phyloP scores from a whole-genome alignment of 2,888 invertebrate species.

The Chrysolina oricalcia region DNA sequence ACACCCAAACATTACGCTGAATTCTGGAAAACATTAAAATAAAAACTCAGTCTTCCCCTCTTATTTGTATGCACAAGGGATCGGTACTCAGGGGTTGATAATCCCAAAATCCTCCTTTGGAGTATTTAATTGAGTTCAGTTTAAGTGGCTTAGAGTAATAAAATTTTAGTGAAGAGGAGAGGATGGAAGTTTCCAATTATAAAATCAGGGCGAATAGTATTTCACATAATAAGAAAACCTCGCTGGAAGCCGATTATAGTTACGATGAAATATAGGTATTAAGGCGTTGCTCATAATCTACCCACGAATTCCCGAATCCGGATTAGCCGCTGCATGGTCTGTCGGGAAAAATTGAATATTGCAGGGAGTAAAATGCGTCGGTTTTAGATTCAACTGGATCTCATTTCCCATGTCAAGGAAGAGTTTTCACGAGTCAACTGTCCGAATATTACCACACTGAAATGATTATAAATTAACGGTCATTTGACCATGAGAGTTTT shows the following conservation, averaged over 20 bases:
- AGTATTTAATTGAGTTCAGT: constrained; percentile 16
- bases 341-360: background rate
- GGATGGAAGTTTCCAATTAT: constrained; percentile 27
- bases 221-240: constrained; percentile 28
- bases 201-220: constrained; percentile 28
- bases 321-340: constrained; percentile 6
- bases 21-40: background rate
- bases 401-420: background rate
- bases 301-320: constrained; percentile 3
- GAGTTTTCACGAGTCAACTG: background rate
- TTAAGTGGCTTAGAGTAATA: constrained; percentile 37
- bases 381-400: background rate
- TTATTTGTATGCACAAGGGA: background rate
- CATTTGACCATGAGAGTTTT: no score
- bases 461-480: no score
- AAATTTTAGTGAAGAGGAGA: constrained; percentile 27
- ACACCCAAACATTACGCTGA: no score
- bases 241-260: constrained; percentile 26
- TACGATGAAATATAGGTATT: constrained; percentile 39
- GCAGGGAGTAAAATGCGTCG: background rate
- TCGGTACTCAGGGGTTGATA: background rate
- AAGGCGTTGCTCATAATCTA: constrained; percentile 30
- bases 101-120: background rate
- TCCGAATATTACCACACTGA: no score
- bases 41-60: background rate